phyloP scores from a whole-genome alignment of 2,113 vertebrate genomes.

The Austrofundulus limnaeus region DNA sequence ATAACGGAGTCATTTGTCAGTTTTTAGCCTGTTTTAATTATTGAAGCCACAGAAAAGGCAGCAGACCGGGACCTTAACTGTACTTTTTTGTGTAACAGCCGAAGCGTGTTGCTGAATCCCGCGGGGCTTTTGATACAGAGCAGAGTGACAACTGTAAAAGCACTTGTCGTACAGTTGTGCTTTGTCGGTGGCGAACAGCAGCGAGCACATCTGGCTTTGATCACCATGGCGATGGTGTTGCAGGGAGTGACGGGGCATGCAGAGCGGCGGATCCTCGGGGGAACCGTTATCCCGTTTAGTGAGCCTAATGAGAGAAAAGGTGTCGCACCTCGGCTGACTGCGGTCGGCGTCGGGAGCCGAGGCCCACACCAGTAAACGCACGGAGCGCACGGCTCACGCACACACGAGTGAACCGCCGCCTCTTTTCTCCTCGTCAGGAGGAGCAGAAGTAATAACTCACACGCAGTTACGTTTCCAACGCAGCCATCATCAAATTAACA shows the following conservation, averaged over 20 bases:
- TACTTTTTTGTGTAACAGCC: constrained; percentile 15
- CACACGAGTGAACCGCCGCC: constrained; percentile 20
- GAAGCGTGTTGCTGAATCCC: constrained; percentile 38
- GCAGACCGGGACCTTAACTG: constrained; percentile 7
- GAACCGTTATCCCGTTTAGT: constrained; percentile 81
- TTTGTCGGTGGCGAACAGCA: constrained; percentile 59
- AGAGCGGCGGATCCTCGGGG: constrained; percentile 62
- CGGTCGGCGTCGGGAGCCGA: constrained; percentile 52
- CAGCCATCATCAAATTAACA: constrained; percentile 17
- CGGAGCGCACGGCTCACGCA: not conserved
- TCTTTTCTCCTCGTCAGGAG: not conserved
- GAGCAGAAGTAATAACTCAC: constrained; percentile 17
- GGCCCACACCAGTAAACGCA: constrained; percentile 5
- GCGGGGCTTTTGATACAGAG: constrained; percentile 28
- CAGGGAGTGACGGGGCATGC: constrained; percentile 70
- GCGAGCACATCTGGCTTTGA: constrained; percentile 76
- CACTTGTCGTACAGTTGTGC: constrained; percentile 40
- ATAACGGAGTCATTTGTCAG: constrained; percentile 2
- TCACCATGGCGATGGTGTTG: constrained; percentile 70
- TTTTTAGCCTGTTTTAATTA: constrained; percentile 4
- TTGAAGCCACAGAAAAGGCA: not conserved
- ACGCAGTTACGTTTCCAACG: constrained; percentile 5
- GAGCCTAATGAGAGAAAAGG: constrained; percentile 78
- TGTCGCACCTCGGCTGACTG: constrained; percentile 59
- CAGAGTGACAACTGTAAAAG: constrained; percentile 64